Evolutionary conservation across 2,888 invertebrate genomes (phyloP), one percentile per base, ranked within the genome.

Genomic region (Tachystola acroxantha): DNA sequence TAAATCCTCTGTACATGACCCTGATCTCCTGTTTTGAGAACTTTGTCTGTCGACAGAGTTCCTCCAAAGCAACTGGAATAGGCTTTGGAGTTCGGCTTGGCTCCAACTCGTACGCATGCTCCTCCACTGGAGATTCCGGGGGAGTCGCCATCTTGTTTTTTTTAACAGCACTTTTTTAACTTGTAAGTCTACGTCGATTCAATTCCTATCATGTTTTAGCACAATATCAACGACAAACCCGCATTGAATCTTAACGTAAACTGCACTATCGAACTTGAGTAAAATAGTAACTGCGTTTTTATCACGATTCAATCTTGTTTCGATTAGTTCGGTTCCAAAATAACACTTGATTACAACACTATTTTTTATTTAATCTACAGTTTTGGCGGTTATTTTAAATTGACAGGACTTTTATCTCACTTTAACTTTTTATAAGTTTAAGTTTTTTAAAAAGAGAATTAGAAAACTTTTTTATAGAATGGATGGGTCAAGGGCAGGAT

Each of bases 1-100:
- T 98, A 80, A 98, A 98, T 51, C 98, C 98, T 62, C 98, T 89
- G 79, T 98, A 98, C 96, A 98, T 97, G 64, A 97, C 95, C 57
- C 98, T 92, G 50, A 98, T 96, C 85, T 98, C 98, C 74, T 96
- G 96, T 63, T 96, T 91, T 33, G 96, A 94, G 88, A 98, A 98
- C 82, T 98, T 97, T 37, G 97, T 97, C 77, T 95, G 95, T 56
- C 94, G 90, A 77, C 96, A 96, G 41, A 98, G 89, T 69, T 96
- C 96, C 70, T 97, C 97, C 46, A 96, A 89, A 11, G 95, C 94
- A 30, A 95, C 95, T 29, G 95, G 95, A 46, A 94, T 91, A 12
- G 94, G 93, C 58, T 94, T 94, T 46, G 94, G 94, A 11, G 91
- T 89, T 58, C 94, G 86, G 64, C 91, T 91, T 48, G 93, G 93